Conservation (phyloP, 2,797 vertebrate genomes). For the Catamblyrhynchus diadema region DNA sequence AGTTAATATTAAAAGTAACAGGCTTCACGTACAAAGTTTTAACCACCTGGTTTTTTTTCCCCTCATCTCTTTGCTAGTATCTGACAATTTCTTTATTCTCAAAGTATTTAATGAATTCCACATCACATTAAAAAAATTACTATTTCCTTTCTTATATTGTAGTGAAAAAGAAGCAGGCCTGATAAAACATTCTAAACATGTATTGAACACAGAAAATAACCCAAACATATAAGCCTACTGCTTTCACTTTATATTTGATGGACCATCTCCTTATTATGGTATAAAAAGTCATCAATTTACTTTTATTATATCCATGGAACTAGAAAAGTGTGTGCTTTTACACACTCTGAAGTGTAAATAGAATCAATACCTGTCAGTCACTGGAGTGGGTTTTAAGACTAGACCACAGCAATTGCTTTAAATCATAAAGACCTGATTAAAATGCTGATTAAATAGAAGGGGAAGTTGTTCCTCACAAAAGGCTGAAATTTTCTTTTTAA, state of each 20-base stretch:
- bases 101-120: background rate
- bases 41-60: accelerated
- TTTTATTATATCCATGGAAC: background rate
- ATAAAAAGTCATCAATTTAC: background rate
- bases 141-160: background rate
- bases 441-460: background rate
- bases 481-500: background rate
- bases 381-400: background rate
- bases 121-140: background rate
- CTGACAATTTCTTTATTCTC: background rate
- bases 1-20: background rate
- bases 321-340: background rate
- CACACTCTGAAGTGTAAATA: background rate
- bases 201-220: background rate
- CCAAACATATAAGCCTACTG: background rate
- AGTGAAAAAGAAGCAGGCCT: background rate
- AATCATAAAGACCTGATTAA: background rate
- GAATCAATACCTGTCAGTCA: background rate
- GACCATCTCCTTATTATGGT: background rate
- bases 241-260: background rate
- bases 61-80: background rate
- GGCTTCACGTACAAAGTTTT: background rate
- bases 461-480: background rate
- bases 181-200: background rate
- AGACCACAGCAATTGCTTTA: background rate